Conservation (phyloP, 64 coral and sea anemone genomes). For the Dendronephthya gigantea region DNA sequence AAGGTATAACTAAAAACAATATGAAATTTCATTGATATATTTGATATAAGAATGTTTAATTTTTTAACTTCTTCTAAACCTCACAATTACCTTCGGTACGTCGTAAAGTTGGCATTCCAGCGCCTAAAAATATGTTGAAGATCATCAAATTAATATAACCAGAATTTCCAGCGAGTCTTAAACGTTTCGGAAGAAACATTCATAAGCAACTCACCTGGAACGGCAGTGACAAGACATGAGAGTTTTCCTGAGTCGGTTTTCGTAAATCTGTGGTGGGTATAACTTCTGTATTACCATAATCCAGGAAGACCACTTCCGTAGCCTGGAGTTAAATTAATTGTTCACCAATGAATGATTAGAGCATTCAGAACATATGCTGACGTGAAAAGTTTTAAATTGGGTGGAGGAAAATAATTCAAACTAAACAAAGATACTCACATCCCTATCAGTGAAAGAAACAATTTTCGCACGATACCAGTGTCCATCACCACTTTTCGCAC, state of each 20-base stretch:
- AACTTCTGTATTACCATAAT: constrained; percentile 66
- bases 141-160: too few relatives aligned
- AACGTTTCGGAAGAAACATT: not conserved
- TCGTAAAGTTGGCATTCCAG: not conserved
- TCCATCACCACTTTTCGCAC: constrained; percentile 68
- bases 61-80: not conserved
- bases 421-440: constrained; percentile 16
- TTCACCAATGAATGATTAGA: not conserved
- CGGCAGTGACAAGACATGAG: constrained; percentile 59
- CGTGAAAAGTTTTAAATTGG: too few relatives aligned
- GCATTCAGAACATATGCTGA: not conserved
- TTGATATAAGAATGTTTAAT: too few relatives aligned
- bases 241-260: constrained; percentile 64
- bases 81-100: not conserved
- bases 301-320: constrained; percentile 66
- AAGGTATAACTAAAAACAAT: too few relatives aligned
- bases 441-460: constrained; percentile 41
- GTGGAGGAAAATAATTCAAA: too few relatives aligned
- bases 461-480: constrained; percentile 74
- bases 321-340: not conserved
- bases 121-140: not conserved
- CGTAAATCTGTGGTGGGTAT: constrained; percentile 44
- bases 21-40: too few relatives aligned
- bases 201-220: constrained; percentile 48
- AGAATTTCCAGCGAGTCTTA: not conserved